These are phyloP conservation scores for Dasypus novemcinctus DNA, from an alignment of 2,113 vertebrate genomes.

Conservation along the genomic window DNA sequence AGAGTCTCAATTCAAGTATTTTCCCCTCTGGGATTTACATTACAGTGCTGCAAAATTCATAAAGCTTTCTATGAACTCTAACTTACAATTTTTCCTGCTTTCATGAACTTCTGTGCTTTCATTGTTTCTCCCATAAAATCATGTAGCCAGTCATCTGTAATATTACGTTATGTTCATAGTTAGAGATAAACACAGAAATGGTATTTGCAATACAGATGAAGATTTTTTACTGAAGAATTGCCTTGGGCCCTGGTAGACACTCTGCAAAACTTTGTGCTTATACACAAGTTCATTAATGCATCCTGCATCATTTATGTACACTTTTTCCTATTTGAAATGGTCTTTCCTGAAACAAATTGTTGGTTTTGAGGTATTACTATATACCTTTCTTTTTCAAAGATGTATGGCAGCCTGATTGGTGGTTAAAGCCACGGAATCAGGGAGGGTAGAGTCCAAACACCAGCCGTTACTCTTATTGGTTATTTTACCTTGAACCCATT, in stretches of 20 bases:
- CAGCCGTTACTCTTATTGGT: neutral
- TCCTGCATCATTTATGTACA: constrained; percentile 57
- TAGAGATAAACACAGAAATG: constrained; percentile 77
- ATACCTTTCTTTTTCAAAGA: constrained; percentile 13
- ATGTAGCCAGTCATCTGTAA: constrained; percentile 73
- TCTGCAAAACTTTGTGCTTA: constrained; percentile 56
- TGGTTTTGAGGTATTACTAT: constrained; percentile 39
- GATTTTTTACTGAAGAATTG: constrained; percentile 45
- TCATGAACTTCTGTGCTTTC: constrained; percentile 54
- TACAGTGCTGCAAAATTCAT: constrained; percentile 63
- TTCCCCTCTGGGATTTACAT: constrained; percentile 71
- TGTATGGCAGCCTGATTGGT: neutral
- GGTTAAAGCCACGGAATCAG: neutral
- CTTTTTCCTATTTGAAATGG: constrained; percentile 61
- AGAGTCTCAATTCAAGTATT: constrained; percentile 56
- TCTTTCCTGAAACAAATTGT: constrained; percentile 54
- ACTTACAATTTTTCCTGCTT: constrained; percentile 57
- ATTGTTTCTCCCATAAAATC: constrained; percentile 51
- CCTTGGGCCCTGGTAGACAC: constrained; percentile 63
- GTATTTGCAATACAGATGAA: constrained; percentile 69
- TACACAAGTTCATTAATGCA: constrained; percentile 71
- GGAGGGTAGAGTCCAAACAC: neutral
- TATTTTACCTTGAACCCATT: neutral
- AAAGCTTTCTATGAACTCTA: constrained; percentile 63
- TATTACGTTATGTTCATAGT: constrained; percentile 74